Evolutionary conservation across 2,888 invertebrate species (phyloP).

Genomic region (Lymantria dispar): DNA sequence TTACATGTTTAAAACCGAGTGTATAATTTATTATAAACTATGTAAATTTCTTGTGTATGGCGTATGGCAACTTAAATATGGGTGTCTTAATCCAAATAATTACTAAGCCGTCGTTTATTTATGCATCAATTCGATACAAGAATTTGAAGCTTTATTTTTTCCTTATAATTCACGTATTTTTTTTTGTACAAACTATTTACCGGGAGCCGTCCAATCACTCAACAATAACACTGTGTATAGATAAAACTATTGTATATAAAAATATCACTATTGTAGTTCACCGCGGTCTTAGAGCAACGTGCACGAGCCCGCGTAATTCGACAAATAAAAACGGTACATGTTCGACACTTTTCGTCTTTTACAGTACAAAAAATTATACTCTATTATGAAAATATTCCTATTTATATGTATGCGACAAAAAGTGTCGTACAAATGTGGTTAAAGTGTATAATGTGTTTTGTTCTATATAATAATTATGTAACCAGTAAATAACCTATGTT

Average conservation of each 20-base stretch:
- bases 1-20: conserved; percentile 4
- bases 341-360: conserved; percentile 51
- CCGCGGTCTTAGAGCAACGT: conserved; percentile 42
- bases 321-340: conserved; percentile 63
- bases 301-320: conserved; percentile 50
- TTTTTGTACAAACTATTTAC: conserved; percentile 74
- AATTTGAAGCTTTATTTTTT: conserved; percentile 60
- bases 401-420: conserved; percentile 52
- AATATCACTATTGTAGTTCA: conserved; percentile 74
- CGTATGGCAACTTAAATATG: conserved; percentile 31
- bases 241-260: conserved; percentile 81
- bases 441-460: conserved; percentile 67
- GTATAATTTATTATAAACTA: background rate
- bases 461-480: conserved; percentile 74
- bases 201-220: conserved; percentile 80
- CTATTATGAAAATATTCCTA: conserved; percentile 73
- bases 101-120: too few relatives aligned
- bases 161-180: too few relatives aligned
- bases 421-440: conserved; percentile 56
- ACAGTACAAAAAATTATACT: conserved; percentile 69
- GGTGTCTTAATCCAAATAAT: conserved; percentile 23
- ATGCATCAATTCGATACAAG: conserved; percentile 23
- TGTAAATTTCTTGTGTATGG: background rate
- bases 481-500: conserved; percentile 81
- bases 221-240: conserved; percentile 80